Percentiles rank a stretch among this genome's conserved stretches.
These are phyloP conservation scores for Burhinus bistriatus DNA, from an alignment of 2,113 vertebrate species.

Conservation along the genomic window DNA sequence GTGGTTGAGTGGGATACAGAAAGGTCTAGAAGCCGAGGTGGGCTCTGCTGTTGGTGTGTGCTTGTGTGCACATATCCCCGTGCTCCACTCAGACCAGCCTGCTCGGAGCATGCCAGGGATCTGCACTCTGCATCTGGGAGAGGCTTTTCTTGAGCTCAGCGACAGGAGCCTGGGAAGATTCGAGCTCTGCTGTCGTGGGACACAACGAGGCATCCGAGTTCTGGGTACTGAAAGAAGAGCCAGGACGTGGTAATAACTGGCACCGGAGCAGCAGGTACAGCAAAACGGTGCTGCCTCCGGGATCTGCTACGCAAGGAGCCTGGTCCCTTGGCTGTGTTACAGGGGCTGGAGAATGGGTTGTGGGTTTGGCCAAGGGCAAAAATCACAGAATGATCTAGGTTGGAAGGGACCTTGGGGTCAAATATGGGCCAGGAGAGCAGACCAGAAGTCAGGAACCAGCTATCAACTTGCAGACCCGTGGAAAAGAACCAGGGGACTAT, in stretches of 20 bases:
- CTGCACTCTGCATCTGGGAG: fast-evolving
- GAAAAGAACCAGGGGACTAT: neutral
- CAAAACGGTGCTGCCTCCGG: neutral
- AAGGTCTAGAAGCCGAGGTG: neutral
- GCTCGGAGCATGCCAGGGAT: neutral
- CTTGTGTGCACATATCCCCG: fast-evolving
- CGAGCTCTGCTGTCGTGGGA: neutral
- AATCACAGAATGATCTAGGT: too few species aligned
- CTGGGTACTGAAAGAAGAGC: neutral
- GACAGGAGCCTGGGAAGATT: neutral
- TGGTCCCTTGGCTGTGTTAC: fast-evolving
- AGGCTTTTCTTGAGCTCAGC: neutral
- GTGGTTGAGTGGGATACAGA: fast-evolving
- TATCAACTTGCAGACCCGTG: fast-evolving
- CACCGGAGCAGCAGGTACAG: neutral
- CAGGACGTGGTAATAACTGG: fast-evolving
- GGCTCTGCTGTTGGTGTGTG: neutral
- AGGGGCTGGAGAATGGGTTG: neutral
- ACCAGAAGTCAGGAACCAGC: neutral
- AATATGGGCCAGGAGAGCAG: neutral
- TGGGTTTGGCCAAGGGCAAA: neutral
- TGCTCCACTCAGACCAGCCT: neutral
- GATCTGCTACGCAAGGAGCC: neutral
- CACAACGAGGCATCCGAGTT: fast-evolving
- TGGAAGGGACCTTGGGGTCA: neutral